Conservation (phyloP, 2,888 invertebrate genomes). For the Ormia ochracea region DNA sequence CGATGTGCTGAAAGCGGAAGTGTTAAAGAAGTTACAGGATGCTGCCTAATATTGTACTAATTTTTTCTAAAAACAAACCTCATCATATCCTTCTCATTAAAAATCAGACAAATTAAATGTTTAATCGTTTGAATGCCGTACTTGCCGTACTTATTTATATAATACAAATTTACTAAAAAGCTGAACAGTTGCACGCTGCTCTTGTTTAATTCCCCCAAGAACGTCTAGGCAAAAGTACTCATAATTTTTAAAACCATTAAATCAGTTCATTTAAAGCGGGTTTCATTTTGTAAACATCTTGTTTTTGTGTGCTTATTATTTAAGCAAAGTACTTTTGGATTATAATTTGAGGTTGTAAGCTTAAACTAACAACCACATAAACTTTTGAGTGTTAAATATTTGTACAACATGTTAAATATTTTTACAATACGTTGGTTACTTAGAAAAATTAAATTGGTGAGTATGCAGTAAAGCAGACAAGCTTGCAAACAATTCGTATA, state of each 20-base stretch:
- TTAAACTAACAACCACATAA: constrained; percentile 44
- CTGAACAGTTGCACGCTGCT: constrained; percentile 9
- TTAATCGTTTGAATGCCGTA: no score
- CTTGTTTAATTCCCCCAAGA: constrained; percentile 13
- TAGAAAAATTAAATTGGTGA: not conserved
- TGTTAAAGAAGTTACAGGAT: no score
- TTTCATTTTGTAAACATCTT: constrained; percentile 3
- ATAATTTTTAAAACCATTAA: constrained; percentile 5
- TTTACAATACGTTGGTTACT: constrained; percentile 23
- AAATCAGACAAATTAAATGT: no score
- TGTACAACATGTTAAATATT: constrained; percentile 49
- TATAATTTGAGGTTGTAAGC: constrained; percentile 31
- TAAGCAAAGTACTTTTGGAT: constrained; percentile 26
- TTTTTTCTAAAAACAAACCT: no score
- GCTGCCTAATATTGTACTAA: no score
- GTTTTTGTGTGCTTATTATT: constrained; percentile 17
- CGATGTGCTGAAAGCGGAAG: no score
- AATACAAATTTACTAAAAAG: constrained; percentile 9
- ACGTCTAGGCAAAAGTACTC: constrained; percentile 1
- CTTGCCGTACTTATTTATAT: no score
- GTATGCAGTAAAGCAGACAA: not conserved
- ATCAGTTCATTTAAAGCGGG: constrained; percentile 5
- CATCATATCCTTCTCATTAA: no score
- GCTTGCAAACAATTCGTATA: not conserved
- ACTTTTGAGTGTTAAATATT: constrained; percentile 46